Evolutionary conservation across 2,797 vertebrate genomes (phyloP).

Genomic region (Coccyzus lansbergi): DNA sequence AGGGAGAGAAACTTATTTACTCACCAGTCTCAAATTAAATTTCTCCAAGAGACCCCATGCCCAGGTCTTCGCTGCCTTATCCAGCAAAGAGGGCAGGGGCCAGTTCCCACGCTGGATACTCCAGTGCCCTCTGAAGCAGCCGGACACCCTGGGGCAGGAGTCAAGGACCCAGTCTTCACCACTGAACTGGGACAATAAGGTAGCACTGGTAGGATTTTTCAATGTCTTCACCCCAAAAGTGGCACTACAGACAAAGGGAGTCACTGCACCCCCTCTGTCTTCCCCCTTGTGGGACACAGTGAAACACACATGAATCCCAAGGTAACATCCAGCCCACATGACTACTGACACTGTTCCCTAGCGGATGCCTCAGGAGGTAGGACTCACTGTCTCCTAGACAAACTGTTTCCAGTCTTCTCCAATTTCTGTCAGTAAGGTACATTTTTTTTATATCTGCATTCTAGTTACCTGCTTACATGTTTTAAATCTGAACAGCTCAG

Average conservation of each 20-base stretch:
- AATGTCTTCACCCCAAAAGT: neutral
- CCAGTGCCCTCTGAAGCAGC: neutral
- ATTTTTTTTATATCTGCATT: neutral
- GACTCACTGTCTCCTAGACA: neutral
- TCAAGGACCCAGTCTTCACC: neutral
- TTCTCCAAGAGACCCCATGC: neutral
- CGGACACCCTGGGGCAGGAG: neutral
- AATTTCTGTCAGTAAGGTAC: neutral
- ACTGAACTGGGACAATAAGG: neutral
- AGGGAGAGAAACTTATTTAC: neutral
- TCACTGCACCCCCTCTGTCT: neutral
- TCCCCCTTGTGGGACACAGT: neutral
- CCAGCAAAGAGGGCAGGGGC: neutral
- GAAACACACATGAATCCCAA: neutral
- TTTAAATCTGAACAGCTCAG: neutral
- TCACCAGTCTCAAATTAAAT: neutral
- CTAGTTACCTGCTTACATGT: neutral
- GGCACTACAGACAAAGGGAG: neutral
- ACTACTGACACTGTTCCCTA: neutral
- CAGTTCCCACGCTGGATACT: neutral
- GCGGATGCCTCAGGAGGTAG: neutral
- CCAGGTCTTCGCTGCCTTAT: accelerated
- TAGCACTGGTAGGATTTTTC: neutral
- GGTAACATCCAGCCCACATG: neutral
- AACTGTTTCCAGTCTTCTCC: neutral